These are phyloP conservation scores for Parazoanthus atlanticus DNA, from an alignment of 92 coral and sea anemone species.

Conservation along the genomic window DNA sequence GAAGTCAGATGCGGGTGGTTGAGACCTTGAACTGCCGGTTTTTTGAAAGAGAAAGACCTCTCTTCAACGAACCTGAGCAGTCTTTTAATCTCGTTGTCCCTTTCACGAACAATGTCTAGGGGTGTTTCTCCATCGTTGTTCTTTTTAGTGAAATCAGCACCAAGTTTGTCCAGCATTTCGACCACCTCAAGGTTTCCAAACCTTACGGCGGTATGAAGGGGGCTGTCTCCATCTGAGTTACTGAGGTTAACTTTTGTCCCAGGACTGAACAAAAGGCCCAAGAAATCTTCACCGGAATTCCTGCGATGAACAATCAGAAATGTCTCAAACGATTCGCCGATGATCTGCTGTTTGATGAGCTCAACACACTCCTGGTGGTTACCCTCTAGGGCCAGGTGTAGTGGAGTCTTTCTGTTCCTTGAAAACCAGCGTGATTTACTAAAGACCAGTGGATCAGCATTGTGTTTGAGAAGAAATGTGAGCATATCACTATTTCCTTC, in stretches of 20 bases:
- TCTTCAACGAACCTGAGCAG: not conserved
- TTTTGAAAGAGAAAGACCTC: not conserved
- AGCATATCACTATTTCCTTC: conserved; percentile 16
- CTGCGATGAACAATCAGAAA: not conserved
- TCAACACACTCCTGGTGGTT: no score
- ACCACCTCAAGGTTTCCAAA: conserved; percentile 35
- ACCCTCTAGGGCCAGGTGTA: not conserved
- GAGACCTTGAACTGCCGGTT: not conserved
- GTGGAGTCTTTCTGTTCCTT: no score
- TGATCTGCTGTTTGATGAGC: no score
- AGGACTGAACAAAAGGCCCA: not conserved
- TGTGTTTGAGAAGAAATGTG: conserved; percentile 39
- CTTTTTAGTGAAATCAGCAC: conserved; percentile 34
- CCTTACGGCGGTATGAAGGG: conserved; percentile 37
- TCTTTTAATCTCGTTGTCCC: not conserved
- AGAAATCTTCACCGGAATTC: not conserved
- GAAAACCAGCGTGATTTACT: not conserved
- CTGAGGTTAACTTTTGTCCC: conserved; percentile 12
- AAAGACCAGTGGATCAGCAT: not conserved
- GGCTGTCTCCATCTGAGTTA: conserved; percentile 41
- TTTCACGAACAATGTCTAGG: conserved; percentile 35
- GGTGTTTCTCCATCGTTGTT: conserved; percentile 48
- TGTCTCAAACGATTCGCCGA: not conserved
- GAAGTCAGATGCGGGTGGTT: not conserved
- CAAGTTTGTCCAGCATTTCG: conserved; percentile 38